Evolutionary conservation across 2,888 invertebrate genomes (phyloP), one percentile per base, ranked within the genome.

Genomic region (Aphodius sticticus): DNA sequence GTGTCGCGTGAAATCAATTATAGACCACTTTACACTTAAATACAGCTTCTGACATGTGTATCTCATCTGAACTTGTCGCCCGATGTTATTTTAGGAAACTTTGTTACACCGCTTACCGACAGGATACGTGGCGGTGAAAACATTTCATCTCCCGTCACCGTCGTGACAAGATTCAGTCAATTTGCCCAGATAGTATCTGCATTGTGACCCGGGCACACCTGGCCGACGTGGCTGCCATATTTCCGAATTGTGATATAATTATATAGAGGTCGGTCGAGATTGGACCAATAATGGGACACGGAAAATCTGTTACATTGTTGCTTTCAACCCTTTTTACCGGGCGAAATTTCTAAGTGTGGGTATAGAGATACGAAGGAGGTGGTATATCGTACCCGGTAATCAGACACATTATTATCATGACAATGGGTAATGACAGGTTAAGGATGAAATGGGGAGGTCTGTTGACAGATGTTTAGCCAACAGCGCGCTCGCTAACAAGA

Each of bases 381-480:
- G 81, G 83, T 84, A 84, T 82, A 84, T 82, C 80, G 82, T 80
- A 83, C 83, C 84, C 79, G 84, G 86, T 86, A 87, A 87, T 86
- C 85, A 84, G 84, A 86, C 84, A 85, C 86, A 84, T 84, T 87
- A 86, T 86, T 87, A 86, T 86, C 85, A 86, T 87, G 84, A 86
- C 86, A 87, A 87, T 86, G 85, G 86, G 84, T 88, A 89, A 89
- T 89, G 88, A 88, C 86, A 87, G 88, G 88, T 88, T 88, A 84
- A 81, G 84, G 82, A 82, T 84, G 82, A 83, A 85, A 86, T 85
- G 87, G 85, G 89, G 89, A 85, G 89, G 88, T 88, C 85, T 89
- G 88, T 89, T 89, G 89, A 89, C 89, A 89, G 89, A 88, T 89
- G 89, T 89, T 88, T 89, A 86, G 85, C 86, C 87, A 87, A 88